Base-by-base conservation (phyloP, 2,797 vertebrate genomes). In the Urosaurus nigricauda region DNA sequence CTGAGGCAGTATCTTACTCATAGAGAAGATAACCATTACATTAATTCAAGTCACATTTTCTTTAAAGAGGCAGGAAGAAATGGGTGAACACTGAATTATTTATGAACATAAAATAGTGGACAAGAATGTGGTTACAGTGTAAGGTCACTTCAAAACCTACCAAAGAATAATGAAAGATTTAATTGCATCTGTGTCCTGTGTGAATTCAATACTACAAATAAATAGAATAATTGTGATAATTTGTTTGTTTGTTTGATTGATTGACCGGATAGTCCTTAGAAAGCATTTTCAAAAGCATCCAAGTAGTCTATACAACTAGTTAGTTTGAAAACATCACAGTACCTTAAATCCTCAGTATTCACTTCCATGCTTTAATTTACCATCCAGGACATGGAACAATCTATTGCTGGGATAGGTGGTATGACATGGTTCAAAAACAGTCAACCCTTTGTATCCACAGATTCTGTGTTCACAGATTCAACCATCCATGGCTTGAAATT, bases 1-100 rank as follows among this genome's bases (percentile, higher is more conserved):
- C 87, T 93, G 74, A 86, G 58, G 35, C 80, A 82, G 87, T 83
- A 70, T 90, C 87, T 94, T 90, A 90, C 0, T 51, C 35, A 88
- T 53, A 83, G 53, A 77, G 77, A 79, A 87, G 68, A 80, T 87
- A 87, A 90, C 79, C 58, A 51, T 32, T 79, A 78, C 56, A 92
- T 29, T 90, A 88, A 79, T 89, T 89, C 56, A 88, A 65, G 51
- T 87, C 68, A 65, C 40, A 73, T 74, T 90, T 89, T 81, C 78
- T 77, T 82, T 88, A 70, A 90, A 78, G 14, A 51, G 32, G 13
- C 63, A 90, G 86, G 29, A 83, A 85, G 85, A 92, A 84, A 17
- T 88, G 43, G 73, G 88, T 85, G 63, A 91, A 83, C 56, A 24
- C 43, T 87, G 4, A 71, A 89, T 9, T 80, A 14, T 63, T 88